Evolutionary conservation across 2,797 vertebrate species (phyloP).

Genomic region (Peromyscus melanophrys): DNA sequence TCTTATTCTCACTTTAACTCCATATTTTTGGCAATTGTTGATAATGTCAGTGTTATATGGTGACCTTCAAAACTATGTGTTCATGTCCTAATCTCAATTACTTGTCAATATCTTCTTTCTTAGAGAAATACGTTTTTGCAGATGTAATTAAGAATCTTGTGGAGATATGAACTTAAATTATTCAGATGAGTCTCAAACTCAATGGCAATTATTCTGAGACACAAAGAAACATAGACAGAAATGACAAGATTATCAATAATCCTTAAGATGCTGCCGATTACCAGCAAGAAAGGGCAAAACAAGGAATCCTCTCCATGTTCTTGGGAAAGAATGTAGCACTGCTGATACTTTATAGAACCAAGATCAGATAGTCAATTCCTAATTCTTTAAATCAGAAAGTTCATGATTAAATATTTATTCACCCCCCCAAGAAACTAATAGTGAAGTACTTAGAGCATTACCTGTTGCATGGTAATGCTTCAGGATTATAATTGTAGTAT

Average conservation of each 20-base stretch:
- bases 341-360: neutral
- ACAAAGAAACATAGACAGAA: neutral
- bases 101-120: neutral
- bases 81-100: neutral
- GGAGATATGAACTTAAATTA: neutral
- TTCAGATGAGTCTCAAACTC: neutral
- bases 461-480: neutral
- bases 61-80: neutral
- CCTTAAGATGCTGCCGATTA: neutral
- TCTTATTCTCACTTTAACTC: neutral
- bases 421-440: neutral
- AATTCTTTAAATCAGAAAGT: neutral
- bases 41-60: neutral
- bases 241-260: neutral
- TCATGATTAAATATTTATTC: neutral
- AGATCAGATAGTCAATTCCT: neutral
- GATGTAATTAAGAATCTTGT: conserved; percentile 11
- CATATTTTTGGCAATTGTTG: neutral
- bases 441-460: neutral
- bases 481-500: neutral
- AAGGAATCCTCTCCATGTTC: neutral
- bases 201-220: neutral
- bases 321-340: fast-evolving
- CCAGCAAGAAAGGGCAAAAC: neutral
- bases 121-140: neutral